These are phyloP conservation scores for Gallinago solitaria DNA, from an alignment of 2,797 vertebrate species.

Conservation along the genomic window DNA sequence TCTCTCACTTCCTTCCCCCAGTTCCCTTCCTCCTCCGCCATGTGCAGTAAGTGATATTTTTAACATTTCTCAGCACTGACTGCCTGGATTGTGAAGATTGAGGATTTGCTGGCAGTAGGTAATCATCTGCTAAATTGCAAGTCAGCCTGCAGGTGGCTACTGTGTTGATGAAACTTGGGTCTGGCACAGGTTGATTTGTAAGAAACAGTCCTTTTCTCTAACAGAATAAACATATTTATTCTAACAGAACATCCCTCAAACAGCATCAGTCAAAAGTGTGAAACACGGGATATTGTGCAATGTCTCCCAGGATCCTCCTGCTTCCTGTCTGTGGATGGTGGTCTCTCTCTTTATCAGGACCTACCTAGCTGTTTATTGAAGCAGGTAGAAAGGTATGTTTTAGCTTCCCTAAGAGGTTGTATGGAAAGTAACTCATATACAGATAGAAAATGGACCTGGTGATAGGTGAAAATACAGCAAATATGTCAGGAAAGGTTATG, in stretches of 20 bases:
- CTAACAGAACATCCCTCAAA: neutral
- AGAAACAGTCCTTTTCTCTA: neutral
- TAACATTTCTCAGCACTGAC: neutral
- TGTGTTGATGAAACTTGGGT: constrained; percentile 3
- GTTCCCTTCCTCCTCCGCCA: neutral
- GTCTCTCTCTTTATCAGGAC: neutral
- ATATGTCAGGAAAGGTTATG: neutral
- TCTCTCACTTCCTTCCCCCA: neutral
- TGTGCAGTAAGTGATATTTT: neutral
- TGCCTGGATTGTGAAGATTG: neutral
- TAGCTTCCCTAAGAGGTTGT: neutral
- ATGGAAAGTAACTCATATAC: neutral
- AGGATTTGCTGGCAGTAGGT: constrained; percentile 6
- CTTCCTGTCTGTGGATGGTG: neutral
- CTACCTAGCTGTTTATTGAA: neutral
- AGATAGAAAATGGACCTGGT: neutral
- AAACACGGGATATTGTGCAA: neutral
- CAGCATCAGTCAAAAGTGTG: neutral
- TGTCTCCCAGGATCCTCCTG: neutral
- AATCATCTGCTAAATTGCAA: constrained; percentile 22
- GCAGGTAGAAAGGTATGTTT: neutral
- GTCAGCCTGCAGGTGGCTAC: neutral
- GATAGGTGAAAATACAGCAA: neutral
- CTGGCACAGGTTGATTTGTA: neutral
- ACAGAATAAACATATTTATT: neutral